Evolutionary conservation across 2,797 vertebrate species (phyloP).

Genomic region (Micrastur ruficollis): DNA sequence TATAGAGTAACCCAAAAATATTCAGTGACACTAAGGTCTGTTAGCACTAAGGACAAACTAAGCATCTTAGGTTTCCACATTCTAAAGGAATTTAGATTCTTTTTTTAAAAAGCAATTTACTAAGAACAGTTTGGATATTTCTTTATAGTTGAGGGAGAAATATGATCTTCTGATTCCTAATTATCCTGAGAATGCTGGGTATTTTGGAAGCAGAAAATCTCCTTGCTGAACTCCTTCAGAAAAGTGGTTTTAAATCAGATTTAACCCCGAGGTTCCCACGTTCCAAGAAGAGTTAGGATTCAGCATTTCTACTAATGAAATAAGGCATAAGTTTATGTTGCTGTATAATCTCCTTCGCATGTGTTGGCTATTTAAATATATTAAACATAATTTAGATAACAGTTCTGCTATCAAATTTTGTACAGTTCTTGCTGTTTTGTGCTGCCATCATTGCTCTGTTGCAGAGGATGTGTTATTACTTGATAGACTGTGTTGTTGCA

Average conservation of each 20-base stretch:
- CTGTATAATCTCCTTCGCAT: not conserved
- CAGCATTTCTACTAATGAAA: not conserved
- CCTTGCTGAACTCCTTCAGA: not conserved
- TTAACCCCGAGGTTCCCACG: not conserved
- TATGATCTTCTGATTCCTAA: not conserved
- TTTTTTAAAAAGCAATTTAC: not conserved
- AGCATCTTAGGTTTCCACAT: not conserved
- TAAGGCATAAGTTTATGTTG: not conserved
- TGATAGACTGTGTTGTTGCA: not conserved
- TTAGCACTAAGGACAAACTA: not conserved
- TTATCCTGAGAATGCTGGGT: not conserved
- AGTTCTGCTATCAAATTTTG: not conserved
- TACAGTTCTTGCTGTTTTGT: not conserved
- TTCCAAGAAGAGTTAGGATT: not conserved
- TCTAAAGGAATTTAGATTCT: not conserved
- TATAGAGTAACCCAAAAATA: not conserved
- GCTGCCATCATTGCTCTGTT: not conserved
- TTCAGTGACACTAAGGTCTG: not conserved
- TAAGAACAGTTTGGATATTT: not conserved
- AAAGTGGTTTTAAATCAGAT: not conserved
- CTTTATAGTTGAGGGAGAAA: not conserved
- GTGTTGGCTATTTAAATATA: not conserved
- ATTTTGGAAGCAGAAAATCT: conserved; percentile 4
- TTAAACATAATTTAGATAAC: not conserved
- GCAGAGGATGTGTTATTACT: not conserved